These are phyloP conservation scores for Archocentrus centrarchus DNA, from an alignment of 2,113 vertebrate genomes.

Conservation along the genomic window DNA sequence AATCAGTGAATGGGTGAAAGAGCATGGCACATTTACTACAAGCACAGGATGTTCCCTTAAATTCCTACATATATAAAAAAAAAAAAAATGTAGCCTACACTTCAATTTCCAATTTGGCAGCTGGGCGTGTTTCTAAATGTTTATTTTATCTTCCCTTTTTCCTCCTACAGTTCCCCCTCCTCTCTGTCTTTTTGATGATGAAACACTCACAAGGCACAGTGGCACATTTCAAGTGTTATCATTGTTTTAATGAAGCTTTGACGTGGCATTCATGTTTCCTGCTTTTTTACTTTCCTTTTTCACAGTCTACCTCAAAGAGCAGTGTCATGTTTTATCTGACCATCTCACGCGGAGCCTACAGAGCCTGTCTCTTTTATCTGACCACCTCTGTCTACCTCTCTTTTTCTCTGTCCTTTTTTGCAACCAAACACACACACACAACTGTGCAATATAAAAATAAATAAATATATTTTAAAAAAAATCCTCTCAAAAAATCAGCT, in stretches of 20 bases:
- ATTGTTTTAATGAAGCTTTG: slow-evolving; percentile 72
- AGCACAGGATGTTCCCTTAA: background rate
- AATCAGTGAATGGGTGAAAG: slow-evolving; percentile 31
- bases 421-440: slow-evolving; percentile 46
- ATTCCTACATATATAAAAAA: slow-evolving; percentile 1
- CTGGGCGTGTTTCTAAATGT: slow-evolving; percentile 7
- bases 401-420: slow-evolving; percentile 55
- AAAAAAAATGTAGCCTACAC: background rate
- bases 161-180: background rate
- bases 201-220: slow-evolving; percentile 53
- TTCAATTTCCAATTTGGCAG: slow-evolving; percentile 9
- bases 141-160: slow-evolving; percentile 30
- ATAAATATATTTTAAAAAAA: too few species aligned
- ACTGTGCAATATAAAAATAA: background rate
- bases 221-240: slow-evolving; percentile 67
- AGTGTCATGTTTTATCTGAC: slow-evolving; percentile 78
- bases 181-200: slow-evolving; percentile 63
- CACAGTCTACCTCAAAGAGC: slow-evolving; percentile 73
- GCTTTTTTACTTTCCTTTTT: slow-evolving; percentile 55
- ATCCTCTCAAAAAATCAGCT: background rate
- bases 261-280: slow-evolving; percentile 63
- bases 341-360: slow-evolving; percentile 65
- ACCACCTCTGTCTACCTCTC: slow-evolving; percentile 65
- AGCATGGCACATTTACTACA: background rate
- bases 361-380: slow-evolving; percentile 72